A percentile compares a stretch with the other conserved stretches of the same genome.
Evolutionary conservation across 2,113 vertebrate genomes (phyloP).

Genomic region (Pelusios castaneus): DNA sequence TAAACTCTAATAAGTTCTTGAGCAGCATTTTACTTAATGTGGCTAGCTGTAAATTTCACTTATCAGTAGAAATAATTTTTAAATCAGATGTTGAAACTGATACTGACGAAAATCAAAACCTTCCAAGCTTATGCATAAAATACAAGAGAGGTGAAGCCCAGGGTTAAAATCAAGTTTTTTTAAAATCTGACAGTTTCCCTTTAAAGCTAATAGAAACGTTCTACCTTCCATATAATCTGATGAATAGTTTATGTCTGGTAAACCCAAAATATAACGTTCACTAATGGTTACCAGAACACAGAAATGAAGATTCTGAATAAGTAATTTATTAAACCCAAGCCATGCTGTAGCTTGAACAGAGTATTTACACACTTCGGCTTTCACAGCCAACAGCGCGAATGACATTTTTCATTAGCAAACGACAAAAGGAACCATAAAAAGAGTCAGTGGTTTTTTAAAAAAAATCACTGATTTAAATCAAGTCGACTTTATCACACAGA

Average conservation of each 20-base stretch:
- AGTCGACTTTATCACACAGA: background rate
- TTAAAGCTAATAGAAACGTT: slow-evolving; percentile 11
- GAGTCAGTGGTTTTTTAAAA: rapidly evolving
- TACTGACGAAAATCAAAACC: background rate
- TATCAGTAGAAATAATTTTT: too few relatives aligned
- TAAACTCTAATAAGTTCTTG: too few relatives aligned
- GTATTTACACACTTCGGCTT: background rate
- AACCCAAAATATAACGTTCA: slow-evolving; percentile 64
- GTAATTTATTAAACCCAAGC: slow-evolving; percentile 62
- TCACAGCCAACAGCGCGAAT: rapidly evolving
- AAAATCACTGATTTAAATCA: rapidly evolving
- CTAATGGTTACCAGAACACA: slow-evolving; percentile 46
- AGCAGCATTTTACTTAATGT: too few relatives aligned
- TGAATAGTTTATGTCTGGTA: slow-evolving; percentile 62
- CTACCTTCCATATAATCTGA: background rate
- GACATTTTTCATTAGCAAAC: background rate
- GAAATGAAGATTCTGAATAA: slow-evolving; percentile 43
- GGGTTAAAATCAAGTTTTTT: slow-evolving; percentile 18
- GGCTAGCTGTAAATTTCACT: too few relatives aligned
- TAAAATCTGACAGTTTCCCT: slow-evolving; percentile 62
- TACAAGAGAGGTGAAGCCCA: background rate
- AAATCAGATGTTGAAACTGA: background rate
- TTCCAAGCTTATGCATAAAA: background rate
- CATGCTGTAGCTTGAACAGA: slow-evolving; percentile 32
- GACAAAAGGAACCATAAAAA: rapidly evolving